These are phyloP conservation scores for Tympanuchus pallidicinctus DNA, from an alignment of 2,113 vertebrate species.

Conservation along the genomic window DNA sequence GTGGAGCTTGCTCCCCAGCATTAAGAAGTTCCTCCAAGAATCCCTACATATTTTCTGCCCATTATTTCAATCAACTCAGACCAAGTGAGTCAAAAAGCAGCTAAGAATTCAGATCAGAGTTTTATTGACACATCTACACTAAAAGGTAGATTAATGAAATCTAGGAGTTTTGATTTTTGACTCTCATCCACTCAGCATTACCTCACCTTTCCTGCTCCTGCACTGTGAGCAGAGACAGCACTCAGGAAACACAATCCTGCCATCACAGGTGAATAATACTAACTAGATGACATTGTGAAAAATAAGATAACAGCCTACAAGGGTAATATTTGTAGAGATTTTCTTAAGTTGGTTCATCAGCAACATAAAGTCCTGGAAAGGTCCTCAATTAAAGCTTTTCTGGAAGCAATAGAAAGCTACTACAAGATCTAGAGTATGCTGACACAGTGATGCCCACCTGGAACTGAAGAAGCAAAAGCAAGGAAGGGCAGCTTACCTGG, in stretches of 20 bases:
- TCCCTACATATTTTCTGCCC: background rate
- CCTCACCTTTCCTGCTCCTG: background rate
- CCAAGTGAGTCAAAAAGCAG: background rate
- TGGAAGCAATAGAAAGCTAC: background rate
- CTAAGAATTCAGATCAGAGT: background rate
- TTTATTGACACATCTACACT: background rate
- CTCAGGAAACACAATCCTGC: background rate
- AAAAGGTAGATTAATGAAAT: background rate
- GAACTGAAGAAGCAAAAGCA: background rate
- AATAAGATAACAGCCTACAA: background rate
- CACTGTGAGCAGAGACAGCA: background rate
- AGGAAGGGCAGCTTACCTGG: constrained; percentile 83
- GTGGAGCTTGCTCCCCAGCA: background rate
- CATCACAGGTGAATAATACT: background rate
- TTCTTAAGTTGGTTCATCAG: background rate
- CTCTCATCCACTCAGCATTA: background rate
- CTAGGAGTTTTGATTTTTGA: background rate
- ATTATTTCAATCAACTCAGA: background rate
- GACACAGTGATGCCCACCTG: background rate
- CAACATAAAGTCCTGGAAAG: background rate
- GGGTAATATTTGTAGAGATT: background rate
- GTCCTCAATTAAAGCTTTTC: background rate
- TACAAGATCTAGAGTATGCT: fast-evolving
- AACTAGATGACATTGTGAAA: background rate
- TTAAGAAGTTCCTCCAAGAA: background rate